Conservation (phyloP, 2,888 invertebrate genomes). For the Lasioglossum vierecki region DNA sequence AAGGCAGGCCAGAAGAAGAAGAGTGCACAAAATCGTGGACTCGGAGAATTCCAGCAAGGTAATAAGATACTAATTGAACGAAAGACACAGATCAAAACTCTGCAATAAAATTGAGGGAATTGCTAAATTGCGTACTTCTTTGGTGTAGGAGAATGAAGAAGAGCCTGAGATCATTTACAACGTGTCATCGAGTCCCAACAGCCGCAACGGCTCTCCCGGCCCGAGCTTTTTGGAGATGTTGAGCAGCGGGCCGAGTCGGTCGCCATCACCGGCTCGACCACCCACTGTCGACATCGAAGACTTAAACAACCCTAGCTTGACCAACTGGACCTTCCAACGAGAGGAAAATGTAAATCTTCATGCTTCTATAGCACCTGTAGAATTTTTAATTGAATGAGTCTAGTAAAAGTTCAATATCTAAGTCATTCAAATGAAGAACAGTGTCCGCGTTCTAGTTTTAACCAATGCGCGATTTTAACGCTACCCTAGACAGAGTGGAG, state of each 20-base stretch:
- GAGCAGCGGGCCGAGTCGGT: conserved; percentile 82
- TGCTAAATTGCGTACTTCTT: neutral
- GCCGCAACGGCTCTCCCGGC: conserved; percentile 69
- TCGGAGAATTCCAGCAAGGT: conserved; percentile 79
- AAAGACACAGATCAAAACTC: neutral
- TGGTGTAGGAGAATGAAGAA: conserved; percentile 78
- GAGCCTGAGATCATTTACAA: conserved; percentile 74
- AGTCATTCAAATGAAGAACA: too few species aligned
- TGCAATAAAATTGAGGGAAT: neutral
- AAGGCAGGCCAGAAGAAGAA: conserved; percentile 79
- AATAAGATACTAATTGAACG: conserved; percentile 59
- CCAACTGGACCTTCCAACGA: conserved; percentile 81
- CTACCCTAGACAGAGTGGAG: neutral
- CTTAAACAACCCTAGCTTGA: conserved; percentile 79
- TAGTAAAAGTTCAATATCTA: too few species aligned
- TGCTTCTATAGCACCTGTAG: too few species aligned
- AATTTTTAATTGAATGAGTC: too few species aligned
- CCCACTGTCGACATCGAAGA: conserved; percentile 79
- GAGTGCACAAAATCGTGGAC: conserved; percentile 75
- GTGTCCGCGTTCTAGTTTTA: too few species aligned
- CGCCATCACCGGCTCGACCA: conserved; percentile 81
- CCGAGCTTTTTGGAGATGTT: conserved; percentile 82
- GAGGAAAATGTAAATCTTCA: conserved; percentile 72
- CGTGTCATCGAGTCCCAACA: conserved; percentile 68
- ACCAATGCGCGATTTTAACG: neutral